These are phyloP conservation scores for Triplophysa dalaica DNA, from an alignment of 2,113 vertebrate genomes.

Conservation along the genomic window DNA sequence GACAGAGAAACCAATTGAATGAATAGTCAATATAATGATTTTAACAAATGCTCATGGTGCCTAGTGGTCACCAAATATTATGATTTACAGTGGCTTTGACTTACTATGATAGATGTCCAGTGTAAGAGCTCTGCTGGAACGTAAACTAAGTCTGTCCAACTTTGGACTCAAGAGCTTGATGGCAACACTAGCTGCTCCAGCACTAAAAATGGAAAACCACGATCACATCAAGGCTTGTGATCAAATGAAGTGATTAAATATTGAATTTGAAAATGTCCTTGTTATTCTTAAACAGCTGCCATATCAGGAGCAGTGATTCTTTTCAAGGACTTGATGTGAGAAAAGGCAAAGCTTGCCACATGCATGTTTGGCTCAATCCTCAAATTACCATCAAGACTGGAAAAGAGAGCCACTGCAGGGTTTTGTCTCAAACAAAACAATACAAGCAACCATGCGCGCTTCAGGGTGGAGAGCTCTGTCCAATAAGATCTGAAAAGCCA, in stretches of 20 bases:
- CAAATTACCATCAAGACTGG: conserved; percentile 70
- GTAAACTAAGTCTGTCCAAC: conserved; percentile 69
- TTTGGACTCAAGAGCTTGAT: conserved; percentile 75
- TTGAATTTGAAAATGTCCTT: neutral
- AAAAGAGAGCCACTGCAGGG: conserved; percentile 75
- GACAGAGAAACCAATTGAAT: neutral
- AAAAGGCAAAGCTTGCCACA: conserved; percentile 80
- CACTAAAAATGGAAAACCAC: conserved; percentile 66
- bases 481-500: conserved; percentile 76
- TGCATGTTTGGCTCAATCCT: conserved; percentile 76
- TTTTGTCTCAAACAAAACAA: conserved; percentile 79
- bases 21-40: neutral
- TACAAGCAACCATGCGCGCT: conserved; percentile 79
- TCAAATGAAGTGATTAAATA: neutral
- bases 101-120: conserved; percentile 59
- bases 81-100: conserved; percentile 32
- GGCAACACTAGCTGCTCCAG: conserved; percentile 78
- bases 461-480: conserved; percentile 71
- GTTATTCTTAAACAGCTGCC: conserved; percentile 74
- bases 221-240: neutral
- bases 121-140: conserved; percentile 75
- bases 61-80: neutral
- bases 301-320: conserved; percentile 67
- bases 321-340: conserved; percentile 80
- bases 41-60: neutral